Conservation (phyloP, 2,797 vertebrate species). For the Neosilurus hyrtlii region DNA sequence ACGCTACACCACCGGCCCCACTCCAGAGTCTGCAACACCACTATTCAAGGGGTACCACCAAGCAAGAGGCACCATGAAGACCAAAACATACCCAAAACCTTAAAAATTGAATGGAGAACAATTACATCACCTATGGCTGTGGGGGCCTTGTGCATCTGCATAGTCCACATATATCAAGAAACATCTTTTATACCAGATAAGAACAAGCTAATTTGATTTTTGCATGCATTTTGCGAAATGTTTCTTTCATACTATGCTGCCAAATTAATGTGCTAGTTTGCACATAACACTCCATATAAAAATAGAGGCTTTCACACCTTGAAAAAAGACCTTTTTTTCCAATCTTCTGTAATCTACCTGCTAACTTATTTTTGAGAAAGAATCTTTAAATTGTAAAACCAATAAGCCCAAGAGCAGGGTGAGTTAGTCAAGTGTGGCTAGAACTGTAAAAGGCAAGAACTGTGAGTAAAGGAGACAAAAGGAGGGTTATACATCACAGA, state of each 20-base stretch:
- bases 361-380: slow-evolving; percentile 9
- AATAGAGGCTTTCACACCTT: too few species aligned
- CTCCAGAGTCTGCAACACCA: too few species aligned
- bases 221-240: not conserved
- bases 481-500: slow-evolving; percentile 63
- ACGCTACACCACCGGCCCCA: too few species aligned
- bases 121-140: too few species aligned
- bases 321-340: slow-evolving; percentile 10
- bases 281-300: too few species aligned
- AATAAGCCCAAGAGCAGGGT: slow-evolving; percentile 55
- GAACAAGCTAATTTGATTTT: not conserved
- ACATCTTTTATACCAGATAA: not conserved
- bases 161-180: too few species aligned
- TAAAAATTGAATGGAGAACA: too few species aligned
- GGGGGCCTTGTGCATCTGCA: too few species aligned
- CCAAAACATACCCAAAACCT: too few species aligned
- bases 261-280: slow-evolving; percentile 25
- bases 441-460: slow-evolving; percentile 15
- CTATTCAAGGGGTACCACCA: too few species aligned
- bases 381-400: slow-evolving; percentile 55
- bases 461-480: not conserved
- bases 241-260: not conserved
- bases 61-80: too few species aligned
- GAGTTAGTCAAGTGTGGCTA: slow-evolving; percentile 60
- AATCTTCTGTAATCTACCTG: slow-evolving; percentile 46